Evolutionary conservation across 2,113 vertebrate genomes (phyloP).

Genomic region (Ceyx melanurus): DNA sequence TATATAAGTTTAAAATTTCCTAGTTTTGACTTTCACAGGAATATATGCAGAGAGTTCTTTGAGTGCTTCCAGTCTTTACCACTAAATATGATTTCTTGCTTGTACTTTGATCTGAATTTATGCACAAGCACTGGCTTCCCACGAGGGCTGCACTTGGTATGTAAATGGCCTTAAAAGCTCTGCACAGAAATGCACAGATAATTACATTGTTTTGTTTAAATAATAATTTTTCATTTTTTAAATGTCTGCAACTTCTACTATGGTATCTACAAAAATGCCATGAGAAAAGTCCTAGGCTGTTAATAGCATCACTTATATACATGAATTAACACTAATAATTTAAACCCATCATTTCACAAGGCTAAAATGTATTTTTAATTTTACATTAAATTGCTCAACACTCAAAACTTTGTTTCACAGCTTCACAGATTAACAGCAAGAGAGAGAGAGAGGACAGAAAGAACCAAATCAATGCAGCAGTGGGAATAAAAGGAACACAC

Average conservation of each 20-base stretch:
- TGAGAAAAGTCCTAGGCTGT: background rate
- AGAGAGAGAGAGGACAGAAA: background rate
- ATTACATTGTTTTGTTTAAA: background rate
- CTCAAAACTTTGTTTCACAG: background rate
- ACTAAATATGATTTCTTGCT: background rate
- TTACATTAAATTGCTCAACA: background rate
- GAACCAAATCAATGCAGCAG: accelerated
- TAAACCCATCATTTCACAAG: background rate
- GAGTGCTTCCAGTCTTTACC: background rate
- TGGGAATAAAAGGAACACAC: background rate
- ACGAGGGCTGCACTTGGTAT: background rate
- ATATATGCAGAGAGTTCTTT: background rate
- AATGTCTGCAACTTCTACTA: background rate
- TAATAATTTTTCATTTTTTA: background rate
- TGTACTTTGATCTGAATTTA: background rate
- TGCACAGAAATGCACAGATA: background rate
- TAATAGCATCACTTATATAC: background rate
- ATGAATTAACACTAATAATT: background rate
- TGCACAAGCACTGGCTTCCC: background rate
- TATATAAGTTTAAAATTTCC: background rate
- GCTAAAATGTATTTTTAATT: background rate
- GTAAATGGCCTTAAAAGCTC: background rate
- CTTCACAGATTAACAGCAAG: background rate
- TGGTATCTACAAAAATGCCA: background rate
- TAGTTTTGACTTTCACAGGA: background rate